These are phyloP conservation scores for Picathartes gymnocephalus DNA, from an alignment of 2,113 vertebrate species.

Conservation along the genomic window DNA sequence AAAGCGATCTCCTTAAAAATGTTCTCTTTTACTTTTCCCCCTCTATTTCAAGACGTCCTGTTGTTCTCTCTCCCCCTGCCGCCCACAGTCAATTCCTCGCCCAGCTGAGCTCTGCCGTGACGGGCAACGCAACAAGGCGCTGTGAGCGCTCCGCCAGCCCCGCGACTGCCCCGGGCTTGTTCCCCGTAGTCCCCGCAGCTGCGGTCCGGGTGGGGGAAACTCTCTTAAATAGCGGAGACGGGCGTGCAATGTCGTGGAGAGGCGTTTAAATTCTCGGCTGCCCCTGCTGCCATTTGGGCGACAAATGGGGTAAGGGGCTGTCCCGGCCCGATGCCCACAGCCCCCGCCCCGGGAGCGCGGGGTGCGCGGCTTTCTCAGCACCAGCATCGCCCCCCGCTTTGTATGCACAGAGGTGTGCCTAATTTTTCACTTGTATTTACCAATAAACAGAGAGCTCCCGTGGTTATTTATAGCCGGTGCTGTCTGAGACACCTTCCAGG, in stretches of 20 bases:
- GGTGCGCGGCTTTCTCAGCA: not conserved
- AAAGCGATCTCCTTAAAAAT: not conserved
- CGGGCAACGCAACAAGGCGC: not conserved
- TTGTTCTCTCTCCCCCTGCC: too few species aligned
- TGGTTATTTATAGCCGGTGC: not conserved
- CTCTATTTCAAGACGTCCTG: not conserved
- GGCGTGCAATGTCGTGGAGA: not conserved
- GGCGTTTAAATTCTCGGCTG: not conserved
- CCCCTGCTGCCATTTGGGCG: not conserved
- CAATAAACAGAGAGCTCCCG: not conserved
- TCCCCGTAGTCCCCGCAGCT: not conserved
- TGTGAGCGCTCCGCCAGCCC: not conserved
- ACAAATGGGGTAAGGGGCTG: not conserved
- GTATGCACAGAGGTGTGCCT: not conserved
- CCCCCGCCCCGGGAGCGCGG: not conserved
- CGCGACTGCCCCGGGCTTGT: not conserved
- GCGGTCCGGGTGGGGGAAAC: too few species aligned
- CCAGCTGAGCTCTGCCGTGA: not conserved
- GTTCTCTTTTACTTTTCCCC: not conserved
- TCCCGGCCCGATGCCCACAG: not conserved
- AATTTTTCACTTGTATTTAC: not conserved
- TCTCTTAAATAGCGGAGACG: not conserved
- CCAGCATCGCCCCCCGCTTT: not conserved
- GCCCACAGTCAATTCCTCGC: not conserved
- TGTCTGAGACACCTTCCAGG: conserved; percentile 8